Conservation (phyloP, 2,113 vertebrate species). For the Leucoraja erinaceus region DNA sequence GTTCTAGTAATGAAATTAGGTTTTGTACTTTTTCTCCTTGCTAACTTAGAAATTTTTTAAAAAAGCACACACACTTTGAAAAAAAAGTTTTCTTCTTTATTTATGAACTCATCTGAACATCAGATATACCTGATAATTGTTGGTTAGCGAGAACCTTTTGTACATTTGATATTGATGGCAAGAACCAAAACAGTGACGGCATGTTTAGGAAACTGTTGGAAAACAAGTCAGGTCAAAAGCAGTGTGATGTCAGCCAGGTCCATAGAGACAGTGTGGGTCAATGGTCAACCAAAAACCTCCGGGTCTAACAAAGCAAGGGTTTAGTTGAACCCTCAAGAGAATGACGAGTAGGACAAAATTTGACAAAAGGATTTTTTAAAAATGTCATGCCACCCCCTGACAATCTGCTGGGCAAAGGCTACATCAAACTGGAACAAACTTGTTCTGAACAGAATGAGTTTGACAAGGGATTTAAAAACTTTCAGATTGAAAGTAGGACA, state of each 20-base stretch:
- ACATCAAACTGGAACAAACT: constrained; percentile 79
- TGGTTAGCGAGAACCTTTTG: constrained; percentile 79
- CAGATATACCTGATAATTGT: constrained; percentile 76
- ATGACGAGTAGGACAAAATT: constrained; percentile 38
- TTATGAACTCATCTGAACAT: constrained; percentile 89
- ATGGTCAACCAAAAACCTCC: constrained; percentile 50
- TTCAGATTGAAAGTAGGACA: constrained; percentile 72
- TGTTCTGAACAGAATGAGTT: constrained; percentile 68
- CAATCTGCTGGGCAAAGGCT: constrained; percentile 82
- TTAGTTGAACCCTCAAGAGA: constrained; percentile 49
- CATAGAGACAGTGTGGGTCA: constrained; percentile 44
- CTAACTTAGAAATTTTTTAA: constrained; percentile 26
- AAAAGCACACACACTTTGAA: constrained; percentile 56
- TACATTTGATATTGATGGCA: constrained; percentile 78
- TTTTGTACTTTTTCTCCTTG: not conserved
- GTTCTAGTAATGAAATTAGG: not conserved
- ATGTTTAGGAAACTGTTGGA: constrained; percentile 49
- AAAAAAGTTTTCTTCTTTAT: constrained; percentile 75
- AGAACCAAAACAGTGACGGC: constrained; percentile 68
- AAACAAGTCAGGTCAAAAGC: constrained; percentile 38
- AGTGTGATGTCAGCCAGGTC: constrained; percentile 39
- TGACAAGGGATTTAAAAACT: constrained; percentile 78
- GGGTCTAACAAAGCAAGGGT: constrained; percentile 63
- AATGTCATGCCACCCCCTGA: constrained; percentile 77
- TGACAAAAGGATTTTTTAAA: constrained; percentile 47